A percentile compares a stretch with the other conserved stretches of the same genome.
Evolutionary conservation across 2,113 vertebrate genomes (phyloP).

Genomic region (Calyptomena viridis): DNA sequence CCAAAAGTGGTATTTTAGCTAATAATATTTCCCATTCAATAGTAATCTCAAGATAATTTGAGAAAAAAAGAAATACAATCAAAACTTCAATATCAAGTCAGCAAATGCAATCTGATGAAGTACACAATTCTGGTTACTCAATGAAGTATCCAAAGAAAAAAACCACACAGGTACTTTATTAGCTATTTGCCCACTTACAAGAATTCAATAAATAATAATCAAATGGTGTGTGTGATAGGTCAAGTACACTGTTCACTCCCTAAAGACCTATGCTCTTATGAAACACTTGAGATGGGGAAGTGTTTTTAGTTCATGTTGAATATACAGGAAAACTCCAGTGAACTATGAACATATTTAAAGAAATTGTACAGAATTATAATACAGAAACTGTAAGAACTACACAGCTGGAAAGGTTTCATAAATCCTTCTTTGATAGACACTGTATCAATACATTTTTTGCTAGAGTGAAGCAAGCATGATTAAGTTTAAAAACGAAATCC

Average conservation of each 20-base stretch:
- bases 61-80: background rate
- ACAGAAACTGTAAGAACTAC: too few relatives aligned
- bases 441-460: background rate
- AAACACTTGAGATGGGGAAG: background rate
- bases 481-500: background rate
- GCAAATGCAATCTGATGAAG: background rate
- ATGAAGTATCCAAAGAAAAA: background rate
- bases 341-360: background rate
- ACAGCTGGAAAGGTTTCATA: background rate
- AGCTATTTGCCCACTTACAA: background rate
- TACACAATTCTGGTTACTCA: background rate
- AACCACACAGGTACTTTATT: background rate
- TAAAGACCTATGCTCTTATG: background rate
- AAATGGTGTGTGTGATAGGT: background rate
- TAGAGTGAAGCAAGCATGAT: background rate
- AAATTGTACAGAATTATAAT: background rate
- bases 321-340: background rate
- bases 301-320: background rate
- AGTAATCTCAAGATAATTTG: background rate
- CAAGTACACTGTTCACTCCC: background rate
- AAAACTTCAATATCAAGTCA: background rate
- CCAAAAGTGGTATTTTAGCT: background rate
- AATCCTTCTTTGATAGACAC: background rate
- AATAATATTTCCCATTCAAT: background rate
- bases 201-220: background rate